Evolutionary conservation across 2,113 vertebrate species (phyloP).

Genomic region (Chaetorhynchus papuensis): DNA sequence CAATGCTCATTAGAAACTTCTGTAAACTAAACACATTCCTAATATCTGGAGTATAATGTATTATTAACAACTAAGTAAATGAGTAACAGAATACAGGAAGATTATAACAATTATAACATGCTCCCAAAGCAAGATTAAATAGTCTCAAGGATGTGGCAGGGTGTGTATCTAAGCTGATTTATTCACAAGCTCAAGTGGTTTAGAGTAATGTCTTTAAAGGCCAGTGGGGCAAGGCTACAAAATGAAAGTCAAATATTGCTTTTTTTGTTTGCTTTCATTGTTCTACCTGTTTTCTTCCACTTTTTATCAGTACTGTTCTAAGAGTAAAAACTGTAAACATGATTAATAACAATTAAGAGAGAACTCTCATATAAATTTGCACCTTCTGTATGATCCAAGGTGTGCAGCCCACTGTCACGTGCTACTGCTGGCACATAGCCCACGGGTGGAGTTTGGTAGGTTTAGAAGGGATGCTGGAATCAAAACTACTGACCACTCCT

Average conservation of each 20-base stretch:
- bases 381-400: not conserved
- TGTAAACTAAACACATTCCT: not conserved
- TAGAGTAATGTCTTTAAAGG: not conserved
- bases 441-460: accelerated
- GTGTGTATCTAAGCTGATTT: not conserved
- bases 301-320: not conserved
- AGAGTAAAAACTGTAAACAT: not conserved
- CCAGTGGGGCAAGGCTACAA: not conserved
- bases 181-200: not conserved
- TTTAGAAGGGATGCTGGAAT: not conserved
- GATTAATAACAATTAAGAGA: not conserved
- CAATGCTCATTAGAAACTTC: not conserved
- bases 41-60: not conserved
- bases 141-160: not conserved
- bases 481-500: not conserved
- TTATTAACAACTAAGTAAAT: not conserved
- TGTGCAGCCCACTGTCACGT: not conserved
- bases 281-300: not conserved
- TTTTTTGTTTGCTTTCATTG: not conserved
- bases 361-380: not conserved
- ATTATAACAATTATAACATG: not conserved
- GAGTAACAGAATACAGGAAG: not conserved
- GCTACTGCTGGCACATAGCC: accelerated
- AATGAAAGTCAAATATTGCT: not conserved
- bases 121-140: not conserved